Conservation (phyloP, 1,140 invertebrate genomes). For the Holcopasites calliopsidis region DNA sequence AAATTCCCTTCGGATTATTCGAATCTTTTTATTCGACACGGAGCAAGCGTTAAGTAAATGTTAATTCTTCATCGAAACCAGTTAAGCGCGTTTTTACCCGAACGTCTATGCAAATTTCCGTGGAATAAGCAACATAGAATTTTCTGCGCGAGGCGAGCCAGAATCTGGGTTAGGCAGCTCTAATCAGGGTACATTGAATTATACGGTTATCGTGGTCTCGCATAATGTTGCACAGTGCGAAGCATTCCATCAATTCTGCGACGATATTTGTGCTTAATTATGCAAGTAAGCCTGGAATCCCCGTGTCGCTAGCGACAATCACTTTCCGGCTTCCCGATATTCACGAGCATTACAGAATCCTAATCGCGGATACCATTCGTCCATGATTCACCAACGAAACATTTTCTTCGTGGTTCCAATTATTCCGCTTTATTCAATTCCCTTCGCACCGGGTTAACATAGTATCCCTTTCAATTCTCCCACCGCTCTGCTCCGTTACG, state of each 20-base stretch:
- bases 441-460: not conserved
- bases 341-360: conserved; percentile 49
- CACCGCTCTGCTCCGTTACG: not conserved
- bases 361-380: conserved; percentile 30
- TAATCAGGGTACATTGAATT: conserved; percentile 63
- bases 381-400: conserved; percentile 46
- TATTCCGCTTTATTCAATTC: not conserved
- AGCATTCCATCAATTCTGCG: conserved; percentile 56
- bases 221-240: conserved; percentile 61
- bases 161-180: conserved; percentile 49
- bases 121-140: conserved; percentile 11
- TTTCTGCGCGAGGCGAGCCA: conserved; percentile 21
- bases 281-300: conserved; percentile 61
- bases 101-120: not conserved
- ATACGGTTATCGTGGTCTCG: conserved; percentile 54
- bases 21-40: too few species aligned
- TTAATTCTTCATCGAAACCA: not conserved
- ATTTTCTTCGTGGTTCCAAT: not conserved
- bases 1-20: too few species aligned
- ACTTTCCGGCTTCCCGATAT: conserved; percentile 56
- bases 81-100: not conserved
- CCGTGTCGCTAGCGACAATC: conserved; percentile 57
- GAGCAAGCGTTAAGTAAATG: too few species aligned
- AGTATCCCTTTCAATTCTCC: not conserved
- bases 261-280: conserved; percentile 64